Base-by-base conservation (phyloP, 2,113 vertebrate genomes). In the Epinephelus moara region DNA sequence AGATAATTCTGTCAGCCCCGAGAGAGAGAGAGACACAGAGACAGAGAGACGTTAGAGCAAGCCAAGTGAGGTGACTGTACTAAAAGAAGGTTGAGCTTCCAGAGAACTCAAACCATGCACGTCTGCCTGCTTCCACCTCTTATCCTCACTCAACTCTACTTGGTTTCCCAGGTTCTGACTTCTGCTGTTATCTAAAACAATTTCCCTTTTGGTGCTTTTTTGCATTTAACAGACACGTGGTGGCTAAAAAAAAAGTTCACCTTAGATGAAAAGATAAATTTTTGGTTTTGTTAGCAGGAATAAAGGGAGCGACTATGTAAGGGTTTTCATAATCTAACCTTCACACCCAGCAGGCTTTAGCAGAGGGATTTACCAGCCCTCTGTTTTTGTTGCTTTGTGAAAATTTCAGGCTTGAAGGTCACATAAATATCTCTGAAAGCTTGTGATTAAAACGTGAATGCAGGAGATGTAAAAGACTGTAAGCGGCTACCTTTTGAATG, bases 1-100 rank as follows among this genome's bases (percentile, higher is more conserved):
- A 99, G 97, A 98, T 97, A 97, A 98, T 96, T 97, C 97, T 97
- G 97, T 96, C 96, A 96, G 95, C 95, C 96, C 95, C 94, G 67
- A 85, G 91, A 91, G 91, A 86, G 91, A 86, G 89, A 70, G 71
- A 59, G 70, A 62, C 61, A 76, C 78, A 55, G 76, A 70, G 66
- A 45, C 27, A 72, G 61, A 47, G 70, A 93, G 93, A 95, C 11
- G 93, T 95, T 94, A 63, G 94, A 25, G 78, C 92, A 95, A 94
- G 93, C 88, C 92, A 90, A 91, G 96, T 95, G 94, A 94, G 92
- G 90, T 97, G 96, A 95, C 96, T 97, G 94, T 94, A 92, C 96
- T 96, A 92, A 92, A 91, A 95, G 96, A 88, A 97, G 96, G 95
- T 96, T 97, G 95, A 97, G 96, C 96, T 96, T 96, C 94, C 94